phyloP scores from a whole-genome alignment of 2,797 vertebrate genomes.

The Ibycter americanus region DNA sequence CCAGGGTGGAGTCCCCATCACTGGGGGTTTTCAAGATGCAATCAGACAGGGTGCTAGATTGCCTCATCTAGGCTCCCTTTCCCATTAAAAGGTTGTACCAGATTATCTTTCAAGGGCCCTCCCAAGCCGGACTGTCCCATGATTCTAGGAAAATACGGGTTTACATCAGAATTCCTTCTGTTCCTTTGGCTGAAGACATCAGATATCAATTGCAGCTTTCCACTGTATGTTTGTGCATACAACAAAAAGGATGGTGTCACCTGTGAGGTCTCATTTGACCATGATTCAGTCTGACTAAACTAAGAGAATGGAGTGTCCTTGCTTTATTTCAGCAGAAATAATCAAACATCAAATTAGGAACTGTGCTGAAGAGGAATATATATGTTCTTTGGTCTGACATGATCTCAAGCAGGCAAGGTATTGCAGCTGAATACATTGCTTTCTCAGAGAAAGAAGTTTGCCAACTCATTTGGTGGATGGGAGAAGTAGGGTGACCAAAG shows the following conservation, averaged over 20 bases:
- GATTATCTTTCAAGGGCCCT: background rate
- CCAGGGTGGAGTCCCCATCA: background rate
- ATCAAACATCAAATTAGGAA: background rate
- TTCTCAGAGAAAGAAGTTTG: background rate
- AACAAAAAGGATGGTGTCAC: background rate
- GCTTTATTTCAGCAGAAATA: background rate
- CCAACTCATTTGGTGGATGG: background rate
- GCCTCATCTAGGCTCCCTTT: background rate
- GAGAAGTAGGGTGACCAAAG: background rate
- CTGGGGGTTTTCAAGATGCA: background rate
- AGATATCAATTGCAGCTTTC: background rate
- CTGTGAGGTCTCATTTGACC: background rate
- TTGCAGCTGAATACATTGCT: background rate
- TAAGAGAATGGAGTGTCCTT: background rate
- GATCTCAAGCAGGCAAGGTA: background rate
- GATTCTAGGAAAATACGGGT: background rate
- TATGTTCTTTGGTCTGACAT: background rate
- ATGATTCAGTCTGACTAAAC: background rate
- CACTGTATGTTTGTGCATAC: background rate
- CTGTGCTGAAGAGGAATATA: background rate
- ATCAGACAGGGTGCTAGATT: background rate
- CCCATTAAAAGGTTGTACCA: background rate
- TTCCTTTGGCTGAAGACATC: background rate
- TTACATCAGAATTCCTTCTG: background rate
- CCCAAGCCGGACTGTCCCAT: background rate